Evolutionary conservation across 2,888 invertebrate genomes (phyloP), one percentile per base, ranked within the genome.

Genomic region (Siphonodentalium dalli): DNA sequence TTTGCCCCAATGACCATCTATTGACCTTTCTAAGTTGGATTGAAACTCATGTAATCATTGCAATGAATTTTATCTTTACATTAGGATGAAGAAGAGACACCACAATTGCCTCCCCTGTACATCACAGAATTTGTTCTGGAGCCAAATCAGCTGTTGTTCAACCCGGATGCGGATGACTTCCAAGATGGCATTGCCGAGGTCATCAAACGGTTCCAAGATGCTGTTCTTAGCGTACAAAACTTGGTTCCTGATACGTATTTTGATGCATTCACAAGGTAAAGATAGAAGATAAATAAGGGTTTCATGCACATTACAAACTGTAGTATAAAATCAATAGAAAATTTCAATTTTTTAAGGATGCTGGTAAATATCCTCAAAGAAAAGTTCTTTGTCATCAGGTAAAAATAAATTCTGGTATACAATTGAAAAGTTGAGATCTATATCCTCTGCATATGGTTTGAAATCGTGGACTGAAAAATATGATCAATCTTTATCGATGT

Each of bases 231-330:
- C n/a, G 87, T 91, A 21, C 86, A 87, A 63, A 88, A 89, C 54
- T 88, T 89, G 49, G 86, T 92, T 0, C 87, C 88, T 33, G 92
- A 93, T 68, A 83, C 86, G 1, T 79, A 85, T 21, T 88, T 89
- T 69, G 85, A 87, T 68, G 86, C 88, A 45, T 92, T 92, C 69
- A 91, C 90, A 3, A 88, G 89, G 87, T 87, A 77, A 72, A 78
- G 64, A 54, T 6, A 5, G 4, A 13, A 23, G 85, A 86, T 56
- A 87, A 5, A 21, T 6, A 38, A 18, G 38, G 15, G 21, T 13
- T 18, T 28, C 23, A 21, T 11, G 7, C 15, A 15, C 9, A 15
- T 8, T n/a, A 15, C 9, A 9, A 18, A 6, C 20, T 20, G 20
- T 1, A 15, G 20, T n/a, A n/a, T n/a, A n/a, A n/a, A n/a, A n/a